These are phyloP conservation scores for Chelonia mydas DNA, from an alignment of 2,797 vertebrate genomes.

Conservation along the genomic window DNA sequence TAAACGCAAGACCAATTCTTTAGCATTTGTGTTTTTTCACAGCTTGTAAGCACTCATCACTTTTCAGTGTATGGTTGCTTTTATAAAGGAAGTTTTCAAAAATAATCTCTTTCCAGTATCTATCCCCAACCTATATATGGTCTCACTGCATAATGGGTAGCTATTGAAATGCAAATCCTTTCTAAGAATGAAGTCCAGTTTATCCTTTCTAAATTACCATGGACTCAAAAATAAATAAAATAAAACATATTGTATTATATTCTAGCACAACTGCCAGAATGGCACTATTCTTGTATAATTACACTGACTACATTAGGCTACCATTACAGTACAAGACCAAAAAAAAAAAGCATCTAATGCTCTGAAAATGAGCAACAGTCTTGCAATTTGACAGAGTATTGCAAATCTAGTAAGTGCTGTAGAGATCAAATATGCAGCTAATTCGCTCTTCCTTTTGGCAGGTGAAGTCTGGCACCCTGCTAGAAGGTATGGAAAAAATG, in stretches of 20 bases:
- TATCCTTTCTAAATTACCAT: background rate
- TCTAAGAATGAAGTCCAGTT: too few relatives aligned
- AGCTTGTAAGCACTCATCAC: background rate
- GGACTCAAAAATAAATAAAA: background rate
- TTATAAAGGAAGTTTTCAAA: background rate
- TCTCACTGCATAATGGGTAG: background rate
- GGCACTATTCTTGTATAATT: background rate
- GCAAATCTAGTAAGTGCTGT: background rate
- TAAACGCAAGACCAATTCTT: background rate
- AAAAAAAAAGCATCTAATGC: background rate
- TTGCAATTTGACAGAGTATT: background rate
- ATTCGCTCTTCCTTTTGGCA: background rate
- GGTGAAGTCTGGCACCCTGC: background rate
- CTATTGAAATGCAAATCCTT: background rate
- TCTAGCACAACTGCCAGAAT: background rate
- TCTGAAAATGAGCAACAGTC: background rate
- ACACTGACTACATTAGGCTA: background rate
- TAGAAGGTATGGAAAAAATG: background rate
- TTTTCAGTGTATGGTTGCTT: background rate
- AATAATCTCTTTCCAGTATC: background rate
- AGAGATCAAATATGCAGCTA: background rate
- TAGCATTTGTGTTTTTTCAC: background rate
- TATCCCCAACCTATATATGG: background rate
- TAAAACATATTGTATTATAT: background rate
- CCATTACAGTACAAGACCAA: background rate